These are phyloP conservation scores for Plemyria rubiginata DNA, from an alignment of 2,888 invertebrate genomes.

Conservation along the genomic window DNA sequence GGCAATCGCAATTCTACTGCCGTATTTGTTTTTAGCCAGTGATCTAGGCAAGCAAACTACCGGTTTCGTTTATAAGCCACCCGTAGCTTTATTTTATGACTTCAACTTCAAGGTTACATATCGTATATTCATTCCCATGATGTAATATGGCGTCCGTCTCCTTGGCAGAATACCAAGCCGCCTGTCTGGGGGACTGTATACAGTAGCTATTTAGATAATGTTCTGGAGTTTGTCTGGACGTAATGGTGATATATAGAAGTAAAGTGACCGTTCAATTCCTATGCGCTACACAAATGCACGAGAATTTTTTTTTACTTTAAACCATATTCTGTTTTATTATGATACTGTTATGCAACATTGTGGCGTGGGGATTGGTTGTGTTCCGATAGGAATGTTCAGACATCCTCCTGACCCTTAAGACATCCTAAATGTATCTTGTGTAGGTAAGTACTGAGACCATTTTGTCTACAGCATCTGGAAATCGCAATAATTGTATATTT, in stretches of 20 bases:
- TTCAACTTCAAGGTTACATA: constrained; percentile 15
- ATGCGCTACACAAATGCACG: constrained; percentile 7
- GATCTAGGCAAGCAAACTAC: constrained; percentile 5
- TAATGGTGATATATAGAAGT: constrained; percentile 31
- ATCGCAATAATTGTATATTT: no score
- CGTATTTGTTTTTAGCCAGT: constrained; percentile 6
- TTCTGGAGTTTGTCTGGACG: constrained; percentile 55
- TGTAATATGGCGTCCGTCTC: constrained; percentile 51
- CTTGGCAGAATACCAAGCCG: constrained; percentile 63
- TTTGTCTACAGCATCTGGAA: no score
- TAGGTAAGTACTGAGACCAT: no score
- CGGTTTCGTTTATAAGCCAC: neutral
- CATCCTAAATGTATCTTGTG: no score
- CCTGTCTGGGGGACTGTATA: constrained; percentile 52
- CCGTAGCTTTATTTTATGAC: constrained; percentile 14
- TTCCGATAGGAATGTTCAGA: no score
- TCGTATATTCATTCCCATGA: constrained; percentile 35
- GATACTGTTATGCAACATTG: no score
- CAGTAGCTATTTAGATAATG: constrained; percentile 52
- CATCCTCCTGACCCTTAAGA: no score
- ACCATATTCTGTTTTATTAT: no score
- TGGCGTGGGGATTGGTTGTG: no score
- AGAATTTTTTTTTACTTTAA: neutral
- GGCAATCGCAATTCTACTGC: constrained; percentile 1
- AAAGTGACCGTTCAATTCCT: constrained; percentile 32